Evolutionary conservation across 1,140 invertebrate species (phyloP), one percentile per base, ranked within the genome.

Genomic region (Musca vetustissima): DNA sequence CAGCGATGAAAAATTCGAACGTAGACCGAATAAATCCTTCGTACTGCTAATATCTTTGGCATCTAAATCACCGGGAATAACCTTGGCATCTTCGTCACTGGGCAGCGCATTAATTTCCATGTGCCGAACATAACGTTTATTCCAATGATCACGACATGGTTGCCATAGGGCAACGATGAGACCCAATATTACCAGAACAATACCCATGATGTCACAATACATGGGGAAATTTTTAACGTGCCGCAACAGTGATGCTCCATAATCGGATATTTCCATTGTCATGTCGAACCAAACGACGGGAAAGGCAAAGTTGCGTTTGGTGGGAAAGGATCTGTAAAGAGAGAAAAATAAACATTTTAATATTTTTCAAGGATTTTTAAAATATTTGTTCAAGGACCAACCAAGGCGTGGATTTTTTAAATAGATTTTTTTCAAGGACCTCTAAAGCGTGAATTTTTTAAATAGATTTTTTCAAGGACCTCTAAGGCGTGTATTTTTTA

Each of bases 21-120:
- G 24, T 9, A 59, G 19, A 32, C 24, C 17, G 21, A 32, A 59
- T 32, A 59, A 59, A 32, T 25, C 8, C 17, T 59, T 28, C 4
- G 6, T 59, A 59, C 3, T 32, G 15, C 15, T 32, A 19, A 19
- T n/a, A 59, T 59, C 25, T 32, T 32, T 32, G 55, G 9, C 32
- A 1, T 32, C 17, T 11, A 17, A 15, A 59, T 32, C 25, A n/a
- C n/a, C 15, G 14, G 15, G 3, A 17, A 14, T n/a, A 4, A 6
- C 4, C 8, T 32, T 28, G 1, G 1, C 24, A 59, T 32, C 55
- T 1, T 24, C 52, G 2, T 59, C 55, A 32, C 19, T 28, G 25
- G 24, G 24, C 25, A 59, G 25, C 3, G 55, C 32, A 59, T 59
- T 59, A 22, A 48, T 64, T 48, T 64, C 61, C 61, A 64, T 48